Evolutionary conservation across 2,797 vertebrate genomes (phyloP).

Genomic region (Propithecus perrieri): DNA sequence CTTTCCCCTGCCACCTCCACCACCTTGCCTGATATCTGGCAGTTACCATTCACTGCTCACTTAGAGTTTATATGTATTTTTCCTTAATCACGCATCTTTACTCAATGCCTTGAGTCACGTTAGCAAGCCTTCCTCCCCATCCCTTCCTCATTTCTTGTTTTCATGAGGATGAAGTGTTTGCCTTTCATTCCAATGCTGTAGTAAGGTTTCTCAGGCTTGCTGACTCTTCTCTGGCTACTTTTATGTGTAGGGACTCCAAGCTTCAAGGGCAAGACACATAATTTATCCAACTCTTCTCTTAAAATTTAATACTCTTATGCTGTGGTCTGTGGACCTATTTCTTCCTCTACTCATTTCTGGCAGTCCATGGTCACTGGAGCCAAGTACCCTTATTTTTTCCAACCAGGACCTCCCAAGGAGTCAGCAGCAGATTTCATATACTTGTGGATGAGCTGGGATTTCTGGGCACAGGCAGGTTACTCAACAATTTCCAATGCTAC

Average conservation of each 20-base stretch:
- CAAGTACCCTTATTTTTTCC: background rate
- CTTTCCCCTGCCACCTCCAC: background rate
- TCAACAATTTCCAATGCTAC: slow-evolving; percentile 7
- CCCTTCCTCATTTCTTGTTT: background rate
- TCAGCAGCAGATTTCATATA: background rate
- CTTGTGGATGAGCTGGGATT: background rate
- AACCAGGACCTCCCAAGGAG: background rate
- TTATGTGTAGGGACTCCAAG: background rate
- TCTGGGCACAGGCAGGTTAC: background rate
- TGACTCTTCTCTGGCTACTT: background rate
- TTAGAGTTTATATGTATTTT: background rate
- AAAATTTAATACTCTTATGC: background rate
- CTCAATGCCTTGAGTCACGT: background rate
- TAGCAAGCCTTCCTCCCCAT: background rate
- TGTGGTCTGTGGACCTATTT: background rate
- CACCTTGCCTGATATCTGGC: background rate
- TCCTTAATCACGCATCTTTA: background rate
- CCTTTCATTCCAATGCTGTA: background rate
- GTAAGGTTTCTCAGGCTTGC: background rate
- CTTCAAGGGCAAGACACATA: background rate
- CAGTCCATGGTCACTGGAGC: background rate
- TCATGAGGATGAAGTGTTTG: background rate
- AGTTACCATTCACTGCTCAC: background rate
- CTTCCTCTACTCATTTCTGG: background rate
- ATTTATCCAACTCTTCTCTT: background rate